Percentiles rank a stretch among this genome's conserved stretches.
phyloP scores from a whole-genome alignment of 2,797 vertebrate genomes.

The Neoniphon sammara region DNA sequence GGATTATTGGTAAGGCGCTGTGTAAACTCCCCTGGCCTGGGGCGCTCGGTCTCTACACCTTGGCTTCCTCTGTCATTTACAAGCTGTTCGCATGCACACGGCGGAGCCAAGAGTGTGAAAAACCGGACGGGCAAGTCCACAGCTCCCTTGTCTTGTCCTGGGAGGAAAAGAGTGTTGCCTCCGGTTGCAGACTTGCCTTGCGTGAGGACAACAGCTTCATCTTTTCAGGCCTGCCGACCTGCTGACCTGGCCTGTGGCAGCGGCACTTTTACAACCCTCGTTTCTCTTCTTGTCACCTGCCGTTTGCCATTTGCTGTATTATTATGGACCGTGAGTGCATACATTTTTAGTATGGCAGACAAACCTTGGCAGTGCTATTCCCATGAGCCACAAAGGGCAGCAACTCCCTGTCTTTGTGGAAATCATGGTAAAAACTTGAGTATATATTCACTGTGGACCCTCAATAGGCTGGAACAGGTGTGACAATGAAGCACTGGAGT shows the following conservation, averaged over 20 bases:
- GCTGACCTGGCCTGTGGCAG: constrained; percentile 71
- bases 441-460: too few relatives aligned
- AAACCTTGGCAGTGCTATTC: neutral
- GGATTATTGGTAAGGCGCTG: constrained; percentile 79
- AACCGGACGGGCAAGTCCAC: constrained; percentile 79
- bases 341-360: neutral
- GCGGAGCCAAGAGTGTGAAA: constrained; percentile 59
- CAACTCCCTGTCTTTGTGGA: too few relatives aligned
- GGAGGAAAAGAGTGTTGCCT: constrained; percentile 43
- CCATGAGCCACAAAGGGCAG: neutral
- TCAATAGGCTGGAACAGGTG: too few relatives aligned
- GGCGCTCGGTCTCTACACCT: constrained; percentile 81
- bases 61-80: constrained; percentile 82
- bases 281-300: constrained; percentile 42
- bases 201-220: constrained; percentile 81
- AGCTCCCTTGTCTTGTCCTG: constrained; percentile 38
- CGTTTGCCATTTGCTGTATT: neutral
- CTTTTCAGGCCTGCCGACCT: constrained; percentile 65
- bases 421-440: too few relatives aligned
- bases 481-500: neutral
- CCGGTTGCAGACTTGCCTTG: constrained; percentile 71
- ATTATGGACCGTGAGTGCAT: neutral
- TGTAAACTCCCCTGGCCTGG: constrained; percentile 85
- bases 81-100: constrained; percentile 80
- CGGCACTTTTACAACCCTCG: constrained; percentile 46